A percentile compares a stretch with the other conserved stretches of the same genome.
These are phyloP conservation scores for Macquaria australasica DNA, from an alignment of 2,113 vertebrate species.

Conservation along the genomic window DNA sequence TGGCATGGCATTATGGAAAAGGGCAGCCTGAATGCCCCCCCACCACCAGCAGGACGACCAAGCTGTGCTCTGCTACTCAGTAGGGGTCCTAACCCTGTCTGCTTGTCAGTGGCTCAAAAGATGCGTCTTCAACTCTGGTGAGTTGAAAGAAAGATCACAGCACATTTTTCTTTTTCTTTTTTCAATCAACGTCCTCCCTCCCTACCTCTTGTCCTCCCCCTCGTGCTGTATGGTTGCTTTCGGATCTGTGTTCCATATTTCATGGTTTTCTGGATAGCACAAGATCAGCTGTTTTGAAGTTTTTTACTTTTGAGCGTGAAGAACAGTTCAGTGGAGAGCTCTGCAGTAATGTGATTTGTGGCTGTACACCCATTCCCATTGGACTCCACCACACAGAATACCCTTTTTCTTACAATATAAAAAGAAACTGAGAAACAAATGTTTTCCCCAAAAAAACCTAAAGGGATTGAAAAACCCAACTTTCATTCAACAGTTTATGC, in stretches of 20 bases:
- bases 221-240: constrained; percentile 5
- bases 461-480: background rate
- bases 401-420: background rate
- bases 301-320: constrained; percentile 9
- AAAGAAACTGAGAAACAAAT: background rate
- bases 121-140: constrained; percentile 31
- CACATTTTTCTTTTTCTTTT: constrained; percentile 14
- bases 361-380: constrained; percentile 7
- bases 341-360: constrained; percentile 39
- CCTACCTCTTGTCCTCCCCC: constrained; percentile 4
- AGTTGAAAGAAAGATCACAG: constrained; percentile 64
- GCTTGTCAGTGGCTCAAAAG: constrained; percentile 56
- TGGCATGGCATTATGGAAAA: constrained; percentile 66
- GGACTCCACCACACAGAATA: background rate
- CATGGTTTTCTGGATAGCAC: constrained; percentile 37
- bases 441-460: background rate
- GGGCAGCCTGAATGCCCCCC: constrained; percentile 60
- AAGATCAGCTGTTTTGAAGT: constrained; percentile 50
- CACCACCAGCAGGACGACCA: constrained; percentile 43
- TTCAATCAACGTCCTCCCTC: constrained; percentile 15
- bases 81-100: constrained; percentile 42
- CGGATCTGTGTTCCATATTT: constrained; percentile 44
- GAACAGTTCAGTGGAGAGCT: constrained; percentile 10
- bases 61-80: constrained; percentile 40
- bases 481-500: background rate